Evolutionary conservation across 2,797 vertebrate species (phyloP).

Genomic region (Todus mexicanus): DNA sequence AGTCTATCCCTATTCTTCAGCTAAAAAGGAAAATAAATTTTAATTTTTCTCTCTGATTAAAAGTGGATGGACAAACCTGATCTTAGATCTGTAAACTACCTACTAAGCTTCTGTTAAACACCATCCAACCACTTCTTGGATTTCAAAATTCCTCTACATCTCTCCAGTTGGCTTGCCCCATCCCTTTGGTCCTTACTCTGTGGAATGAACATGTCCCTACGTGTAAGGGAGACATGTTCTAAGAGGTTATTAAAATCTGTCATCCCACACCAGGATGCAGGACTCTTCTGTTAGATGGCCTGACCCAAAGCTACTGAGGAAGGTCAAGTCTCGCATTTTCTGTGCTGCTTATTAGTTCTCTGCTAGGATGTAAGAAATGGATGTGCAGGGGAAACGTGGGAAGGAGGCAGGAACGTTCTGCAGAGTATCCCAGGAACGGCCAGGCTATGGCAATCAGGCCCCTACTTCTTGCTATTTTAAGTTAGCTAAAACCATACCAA

Average conservation of each 20-base stretch:
- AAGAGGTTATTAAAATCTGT: neutral
- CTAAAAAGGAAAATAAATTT: neutral
- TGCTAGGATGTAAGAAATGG: neutral
- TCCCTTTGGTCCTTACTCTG: neutral
- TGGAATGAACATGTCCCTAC: neutral
- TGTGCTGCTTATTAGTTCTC: neutral
- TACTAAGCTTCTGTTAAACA: neutral
- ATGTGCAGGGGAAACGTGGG: neutral
- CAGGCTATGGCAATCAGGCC: neutral
- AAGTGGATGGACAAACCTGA: neutral
- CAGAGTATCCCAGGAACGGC: neutral
- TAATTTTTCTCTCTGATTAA: neutral
- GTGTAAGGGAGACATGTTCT: neutral
- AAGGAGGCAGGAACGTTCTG: slow-evolving; percentile 24
- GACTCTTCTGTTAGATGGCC: neutral
- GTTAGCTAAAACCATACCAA: neutral
- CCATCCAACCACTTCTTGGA: neutral
- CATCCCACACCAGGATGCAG: neutral
- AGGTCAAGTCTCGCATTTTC: neutral
- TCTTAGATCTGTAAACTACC: neutral
- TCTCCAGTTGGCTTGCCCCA: neutral
- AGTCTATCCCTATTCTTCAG: neutral
- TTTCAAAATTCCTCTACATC: neutral
- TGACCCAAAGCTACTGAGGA: neutral
- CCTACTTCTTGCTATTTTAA: neutral